These are phyloP conservation scores for Drosophila pseudoananassae DNA, from an alignment of 1,140 invertebrate genomes.

Conservation along the genomic window DNA sequence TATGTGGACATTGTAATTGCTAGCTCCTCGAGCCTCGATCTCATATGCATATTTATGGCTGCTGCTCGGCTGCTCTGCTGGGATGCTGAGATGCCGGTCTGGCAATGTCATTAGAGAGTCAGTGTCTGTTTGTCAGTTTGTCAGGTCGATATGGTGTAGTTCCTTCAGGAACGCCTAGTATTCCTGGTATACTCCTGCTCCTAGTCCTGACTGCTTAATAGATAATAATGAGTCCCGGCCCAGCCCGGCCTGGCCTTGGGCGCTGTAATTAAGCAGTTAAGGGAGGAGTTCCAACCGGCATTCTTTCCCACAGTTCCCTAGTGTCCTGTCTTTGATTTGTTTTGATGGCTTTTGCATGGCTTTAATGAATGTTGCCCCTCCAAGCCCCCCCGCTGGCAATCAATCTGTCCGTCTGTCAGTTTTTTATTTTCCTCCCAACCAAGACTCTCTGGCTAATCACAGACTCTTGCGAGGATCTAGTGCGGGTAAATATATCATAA, in stretches of 20 bases:
- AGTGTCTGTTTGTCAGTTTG: slow-evolving; percentile 36
- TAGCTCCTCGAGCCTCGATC: slow-evolving; percentile 35
- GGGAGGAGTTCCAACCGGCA: slow-evolving; percentile 45
- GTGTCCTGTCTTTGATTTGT: slow-evolving; percentile 79
- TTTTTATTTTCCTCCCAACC: not conserved
- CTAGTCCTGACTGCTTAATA: slow-evolving; percentile 71
- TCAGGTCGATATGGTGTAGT: slow-evolving; percentile 22
- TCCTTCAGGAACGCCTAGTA: not conserved
- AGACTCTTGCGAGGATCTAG: slow-evolving; percentile 6
- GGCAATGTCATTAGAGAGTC: slow-evolving; percentile 77
- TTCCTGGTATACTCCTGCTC: not conserved
- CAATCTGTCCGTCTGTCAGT: slow-evolving; percentile 59
- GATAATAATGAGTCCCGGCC: slow-evolving; percentile 63
- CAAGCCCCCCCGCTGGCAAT: slow-evolving; percentile 44
- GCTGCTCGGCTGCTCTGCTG: not conserved
- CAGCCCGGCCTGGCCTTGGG: slow-evolving; percentile 55
- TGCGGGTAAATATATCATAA: slow-evolving; percentile 68
- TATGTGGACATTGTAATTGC: slow-evolving; percentile 78
- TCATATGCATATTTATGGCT: slow-evolving; percentile 62
- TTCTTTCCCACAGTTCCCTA: slow-evolving; percentile 71
- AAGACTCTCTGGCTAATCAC: slow-evolving; percentile 52
- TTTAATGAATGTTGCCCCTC: slow-evolving; percentile 68
- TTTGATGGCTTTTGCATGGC: slow-evolving; percentile 77
- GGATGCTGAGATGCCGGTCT: not conserved
- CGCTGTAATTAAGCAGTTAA: slow-evolving; percentile 83